These are phyloP conservation scores for Zaprionus lachaisei DNA, from an alignment of 1,140 invertebrate genomes.

Conservation along the genomic window DNA sequence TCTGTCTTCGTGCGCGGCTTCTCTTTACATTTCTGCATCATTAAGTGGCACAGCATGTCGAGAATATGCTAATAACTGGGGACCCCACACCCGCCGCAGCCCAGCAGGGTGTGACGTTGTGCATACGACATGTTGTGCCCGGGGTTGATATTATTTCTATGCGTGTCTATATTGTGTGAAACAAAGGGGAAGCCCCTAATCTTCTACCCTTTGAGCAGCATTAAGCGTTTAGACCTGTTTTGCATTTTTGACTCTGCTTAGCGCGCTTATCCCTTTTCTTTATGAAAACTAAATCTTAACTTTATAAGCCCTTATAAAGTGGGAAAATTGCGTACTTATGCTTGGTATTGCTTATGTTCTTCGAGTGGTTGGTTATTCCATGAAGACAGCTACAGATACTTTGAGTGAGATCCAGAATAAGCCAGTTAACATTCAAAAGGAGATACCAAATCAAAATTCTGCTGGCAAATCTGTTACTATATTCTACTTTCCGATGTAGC, in stretches of 20 bases:
- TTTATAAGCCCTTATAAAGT: neutral
- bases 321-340: neutral
- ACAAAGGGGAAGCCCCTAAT: conserved; percentile 49
- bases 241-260: conserved; percentile 11
- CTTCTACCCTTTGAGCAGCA: conserved; percentile 26
- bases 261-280: neutral
- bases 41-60: conserved; percentile 71
- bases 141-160: conserved; percentile 21
- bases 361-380: neutral
- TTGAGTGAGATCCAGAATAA: neutral
- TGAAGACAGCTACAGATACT: too few relatives aligned
- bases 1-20: conserved; percentile 48
- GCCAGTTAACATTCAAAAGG: neutral
- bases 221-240: conserved; percentile 27
- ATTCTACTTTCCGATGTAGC: too few relatives aligned
- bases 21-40: conserved; percentile 72
- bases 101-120: conserved; percentile 24
- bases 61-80: conserved; percentile 67
- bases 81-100: neutral
- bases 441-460: neutral
- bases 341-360: neutral
- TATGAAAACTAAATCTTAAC: neutral
- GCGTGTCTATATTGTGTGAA: conserved; percentile 23
- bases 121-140: conserved; percentile 34
- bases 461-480: neutral